Percentiles rank a stretch among this genome's conserved stretches.
Conservation (phyloP, 2,797 vertebrate genomes). For the Parambassis ranga region DNA sequence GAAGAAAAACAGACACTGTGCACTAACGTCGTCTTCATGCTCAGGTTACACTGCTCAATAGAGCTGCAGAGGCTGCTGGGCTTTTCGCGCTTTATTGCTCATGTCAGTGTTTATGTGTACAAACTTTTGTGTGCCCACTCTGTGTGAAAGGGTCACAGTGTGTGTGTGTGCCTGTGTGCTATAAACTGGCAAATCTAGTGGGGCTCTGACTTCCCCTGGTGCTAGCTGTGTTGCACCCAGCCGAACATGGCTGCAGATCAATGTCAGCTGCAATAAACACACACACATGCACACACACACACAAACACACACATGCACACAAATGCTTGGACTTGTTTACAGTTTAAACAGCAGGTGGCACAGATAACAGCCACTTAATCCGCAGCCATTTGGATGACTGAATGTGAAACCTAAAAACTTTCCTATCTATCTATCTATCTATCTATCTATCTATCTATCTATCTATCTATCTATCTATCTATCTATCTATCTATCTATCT, state of each 20-base stretch:
- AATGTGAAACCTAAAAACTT: conserved; percentile 27
- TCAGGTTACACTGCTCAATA: conserved; percentile 42
- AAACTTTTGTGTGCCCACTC: conserved; percentile 3
- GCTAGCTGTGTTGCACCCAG: conserved; percentile 57
- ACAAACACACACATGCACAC: neutral
- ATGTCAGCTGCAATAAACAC: conserved; percentile 40
- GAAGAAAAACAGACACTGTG: conserved; percentile 52
- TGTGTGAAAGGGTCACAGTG: neutral
- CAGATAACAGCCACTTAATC: conserved; percentile 69
- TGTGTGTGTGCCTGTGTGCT: neutral
- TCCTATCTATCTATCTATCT: neutral
- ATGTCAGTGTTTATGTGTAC: conserved; percentile 31
- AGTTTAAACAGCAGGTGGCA: conserved; percentile 73
- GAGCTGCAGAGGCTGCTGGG: conserved; percentile 31
- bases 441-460: neutral
- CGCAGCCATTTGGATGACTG: conserved; percentile 50
- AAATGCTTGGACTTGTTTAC: conserved; percentile 59
- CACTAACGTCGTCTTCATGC: conserved; percentile 48
- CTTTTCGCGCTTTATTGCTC: conserved; percentile 33
- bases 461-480: neutral
- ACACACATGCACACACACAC: neutral
- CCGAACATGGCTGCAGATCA: conserved; percentile 63
- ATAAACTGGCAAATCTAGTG: conserved; percentile 32
- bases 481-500: neutral
- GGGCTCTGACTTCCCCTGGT: conserved; percentile 38